Evolutionary conservation across 2,888 invertebrate species (phyloP), one percentile per base, ranked within the genome.

Genomic region (Parnassius mnemosyne): DNA sequence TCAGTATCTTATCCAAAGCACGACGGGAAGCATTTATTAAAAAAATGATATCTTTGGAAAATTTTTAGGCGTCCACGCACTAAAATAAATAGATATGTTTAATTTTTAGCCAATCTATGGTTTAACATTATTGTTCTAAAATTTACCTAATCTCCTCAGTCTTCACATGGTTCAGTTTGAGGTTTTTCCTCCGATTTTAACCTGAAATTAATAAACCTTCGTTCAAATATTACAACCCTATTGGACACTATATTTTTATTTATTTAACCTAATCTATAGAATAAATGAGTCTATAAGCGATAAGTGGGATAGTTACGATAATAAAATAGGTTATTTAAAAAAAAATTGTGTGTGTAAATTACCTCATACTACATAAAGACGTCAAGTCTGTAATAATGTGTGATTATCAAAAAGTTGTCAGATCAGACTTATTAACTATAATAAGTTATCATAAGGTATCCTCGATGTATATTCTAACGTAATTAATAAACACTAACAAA

Each of bases 181-280:
- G 75, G 73, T 72, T 76, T 74, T 75, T 71, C 72, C 77, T 79
- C 83, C 81, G 74, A 76, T 83, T 84, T 87, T 67, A 85, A 83
- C 86, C 88, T 87, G 88, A 84, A 87, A 88, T 76, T 79, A 81
- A 83, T 77, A 84, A 86, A 83, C 81, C 75, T 74, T 73, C 75
- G 75, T 83, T 83, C 78, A 76, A 71, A 79, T 73, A 72, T 68
- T 68, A 63, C 62, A 69, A 68, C 70, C 73, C 68, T 68, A 62
- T 52, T 56, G 51, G 52, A 51, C 13, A 51, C 42, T 12, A 25
- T 50, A 57, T 20, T 43, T 13, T 43, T 50, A 49, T 34, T 10
- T 41, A 13, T 41, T 42, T 44, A 25, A 47, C 34, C 9, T 2
- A 9, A 25, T 20, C 46, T 25, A 56, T 11, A 42, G n/a, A 9